A percentile compares a stretch with the other conserved stretches of the same genome.
phyloP scores from a whole-genome alignment of 2,113 vertebrate genomes.

The Pan troglodytes region NHGRI_mPanTro3-v2.1_pri NC_072417.2:18717501-18718000 shows the following conservation, averaged over 20 bases:
- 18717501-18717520: too few relatives aligned
- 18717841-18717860: neutral
- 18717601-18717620: too few relatives aligned
- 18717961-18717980: conserved; percentile 11
- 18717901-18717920: neutral
- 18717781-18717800: neutral
- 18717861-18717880: neutral
- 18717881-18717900: neutral
- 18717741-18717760: neutral
- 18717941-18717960: neutral
- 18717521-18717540: too few relatives aligned
- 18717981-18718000: neutral
- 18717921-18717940: neutral
- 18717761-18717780: fast-evolving
- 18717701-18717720: neutral
- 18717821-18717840: neutral
- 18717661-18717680: neutral
- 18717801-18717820: neutral
- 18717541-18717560: too few relatives aligned
- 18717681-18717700: neutral
- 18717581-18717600: too few relatives aligned
- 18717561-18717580: too few relatives aligned
- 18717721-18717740: neutral
- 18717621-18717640: too few relatives aligned
- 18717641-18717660: conserved; percentile 26